These are phyloP conservation scores for Hydropotes inermis DNA, from an alignment of 2,113 vertebrate species.

Conservation along the genomic window DNA sequence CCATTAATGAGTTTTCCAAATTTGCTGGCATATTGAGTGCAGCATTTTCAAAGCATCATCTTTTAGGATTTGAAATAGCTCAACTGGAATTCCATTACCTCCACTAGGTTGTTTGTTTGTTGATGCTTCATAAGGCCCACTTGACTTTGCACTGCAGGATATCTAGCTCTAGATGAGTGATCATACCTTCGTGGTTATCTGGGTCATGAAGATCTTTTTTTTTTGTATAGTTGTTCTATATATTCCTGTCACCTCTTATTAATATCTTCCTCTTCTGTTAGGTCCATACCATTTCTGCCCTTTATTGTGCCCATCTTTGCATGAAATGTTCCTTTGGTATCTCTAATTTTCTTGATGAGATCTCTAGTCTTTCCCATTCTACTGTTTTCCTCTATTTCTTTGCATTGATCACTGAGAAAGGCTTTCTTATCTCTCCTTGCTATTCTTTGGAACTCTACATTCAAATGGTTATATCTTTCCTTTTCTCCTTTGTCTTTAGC, in stretches of 20 bases:
- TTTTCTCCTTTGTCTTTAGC: not conserved
- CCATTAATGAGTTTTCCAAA: not conserved
- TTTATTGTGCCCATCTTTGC: not conserved
- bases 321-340: not conserved
- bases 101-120: not conserved
- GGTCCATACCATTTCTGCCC: not conserved
- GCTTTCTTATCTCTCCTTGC: not conserved
- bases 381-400: not conserved
- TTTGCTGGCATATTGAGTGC: not conserved
- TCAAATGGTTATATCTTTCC: not conserved
- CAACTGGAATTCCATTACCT: not conserved
- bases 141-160: not conserved
- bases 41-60: not conserved
- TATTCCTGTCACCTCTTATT: not conserved
- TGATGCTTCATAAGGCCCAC: fast-evolving
- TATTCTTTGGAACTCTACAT: not conserved
- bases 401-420: not conserved
- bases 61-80: not conserved
- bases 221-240: not conserved
- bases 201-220: not conserved
- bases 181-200: not conserved
- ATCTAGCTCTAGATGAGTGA: not conserved
- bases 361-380: not conserved
- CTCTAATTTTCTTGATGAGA: not conserved
- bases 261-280: not conserved